Evolutionary conservation across 2,888 invertebrate genomes (phyloP), one percentile per base, ranked within the genome.

Genomic region (Agapostemon virescens): DNA sequence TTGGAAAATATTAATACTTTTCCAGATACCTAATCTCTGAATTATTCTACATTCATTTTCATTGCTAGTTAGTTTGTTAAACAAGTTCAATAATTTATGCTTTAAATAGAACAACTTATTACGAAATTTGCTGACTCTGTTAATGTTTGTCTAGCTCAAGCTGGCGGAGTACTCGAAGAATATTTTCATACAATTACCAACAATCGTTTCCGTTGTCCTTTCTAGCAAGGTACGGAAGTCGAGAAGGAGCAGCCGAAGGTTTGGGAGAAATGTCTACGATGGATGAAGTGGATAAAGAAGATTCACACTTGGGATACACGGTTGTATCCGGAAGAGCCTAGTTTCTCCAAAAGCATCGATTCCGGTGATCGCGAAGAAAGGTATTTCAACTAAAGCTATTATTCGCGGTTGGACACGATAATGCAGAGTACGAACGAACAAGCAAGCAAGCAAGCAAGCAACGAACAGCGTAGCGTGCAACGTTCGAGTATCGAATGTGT

Each of bases 311-410:
- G 96, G 84, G 95, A 97, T 33, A 95, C 95, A 49, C 86, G 84
- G 36, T 88, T 88, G 17, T 90, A 92, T 72, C 90, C 92, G 0
- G 94, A 95, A n/a, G 97, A 97, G 87, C 97, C 97, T 0, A 97
- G 97, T 0, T 97, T 97, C 90, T 96, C 96, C 86, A 94, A 94
- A 6, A 95, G 96, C n/a, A 96, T 96, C 0, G 95, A 95, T 69
- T 94, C 94, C 49, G 94, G 95, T 15, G 95, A 96, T 89, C 94
- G 96, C 9, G 97, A 97, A 89, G 97, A 97, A 92, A 97, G 97
- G 97, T 97, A 93, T 42, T 40, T 11, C 2, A n/a, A 13, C 6
- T 33, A 9, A 58, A 30, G 30, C 58, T 17, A 17, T 20, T 20
- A 58, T 17, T 58, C 7, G 9, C 9, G 9, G 9, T 58, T 30